phyloP scores from a whole-genome alignment of 1,140 invertebrate genomes.

The Drosophila lini region DNA sequence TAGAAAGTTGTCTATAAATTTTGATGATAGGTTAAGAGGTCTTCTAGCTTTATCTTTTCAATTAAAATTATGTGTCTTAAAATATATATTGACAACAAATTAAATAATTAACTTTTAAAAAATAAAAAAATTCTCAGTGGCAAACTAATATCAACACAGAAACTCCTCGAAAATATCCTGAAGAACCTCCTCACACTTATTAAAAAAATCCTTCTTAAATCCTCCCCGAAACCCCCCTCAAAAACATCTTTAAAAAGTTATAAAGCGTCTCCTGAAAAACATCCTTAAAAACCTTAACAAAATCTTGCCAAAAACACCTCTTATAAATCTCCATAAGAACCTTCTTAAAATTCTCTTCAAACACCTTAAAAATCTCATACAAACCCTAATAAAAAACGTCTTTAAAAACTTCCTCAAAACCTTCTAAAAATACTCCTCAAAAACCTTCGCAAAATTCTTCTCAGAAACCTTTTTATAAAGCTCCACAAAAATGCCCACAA shows the following conservation, averaged over 20 bases:
- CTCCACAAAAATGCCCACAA: too few relatives aligned
- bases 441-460: too few relatives aligned
- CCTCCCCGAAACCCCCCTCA: neutral
- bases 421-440: too few relatives aligned
- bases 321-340: neutral
- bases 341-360: neutral
- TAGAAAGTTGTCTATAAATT: conserved; percentile 2
- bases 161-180: neutral
- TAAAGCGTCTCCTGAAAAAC: too few relatives aligned
- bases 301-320: neutral
- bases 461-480: too few relatives aligned
- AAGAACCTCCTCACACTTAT: too few relatives aligned
- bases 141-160: neutral
- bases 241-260: neutral
- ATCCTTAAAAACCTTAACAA: neutral
- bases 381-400: too few relatives aligned
- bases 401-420: too few relatives aligned
- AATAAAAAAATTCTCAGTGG: neutral
- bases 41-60: neutral
- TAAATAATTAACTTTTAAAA: neutral
- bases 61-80: neutral
- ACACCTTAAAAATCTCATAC: neutral
- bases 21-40: neutral
- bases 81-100: too few relatives aligned
- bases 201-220: too few relatives aligned